phyloP scores from a whole-genome alignment of 2,888 invertebrate genomes.

The Lathronympha strigana region DNA sequence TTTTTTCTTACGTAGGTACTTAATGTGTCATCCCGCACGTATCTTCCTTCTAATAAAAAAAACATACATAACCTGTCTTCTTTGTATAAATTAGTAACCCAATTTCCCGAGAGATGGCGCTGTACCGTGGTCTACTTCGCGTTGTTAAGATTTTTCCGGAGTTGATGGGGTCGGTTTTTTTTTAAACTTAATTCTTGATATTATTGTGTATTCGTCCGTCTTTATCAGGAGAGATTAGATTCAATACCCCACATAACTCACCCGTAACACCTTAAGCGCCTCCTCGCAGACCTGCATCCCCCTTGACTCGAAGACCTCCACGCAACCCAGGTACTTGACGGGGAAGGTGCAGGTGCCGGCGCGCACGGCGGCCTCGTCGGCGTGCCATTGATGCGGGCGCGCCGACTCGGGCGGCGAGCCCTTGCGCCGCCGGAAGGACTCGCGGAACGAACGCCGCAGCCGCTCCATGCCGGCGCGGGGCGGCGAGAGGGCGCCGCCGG shows the following conservation, averaged over 20 bases:
- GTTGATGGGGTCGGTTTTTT: no score
- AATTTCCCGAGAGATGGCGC: no score
- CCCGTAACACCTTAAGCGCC: slow-evolving; percentile 97
- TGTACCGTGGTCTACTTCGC: no score
- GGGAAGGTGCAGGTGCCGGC: slow-evolving; percentile 98
- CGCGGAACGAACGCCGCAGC: slow-evolving; percentile 94
- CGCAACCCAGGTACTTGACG: slow-evolving; percentile 99
- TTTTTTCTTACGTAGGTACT: no score
- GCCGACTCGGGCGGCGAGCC: slow-evolving; percentile 94
- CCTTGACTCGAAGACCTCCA: slow-evolving; percentile 99
- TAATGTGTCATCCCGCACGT: no score
- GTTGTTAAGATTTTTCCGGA: no score
- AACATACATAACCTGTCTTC: no score
- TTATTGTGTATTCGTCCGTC: no score
- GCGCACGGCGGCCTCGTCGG: slow-evolving; percentile 98
- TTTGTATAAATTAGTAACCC: no score
- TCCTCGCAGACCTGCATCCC: slow-evolving; percentile 99
- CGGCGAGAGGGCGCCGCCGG: slow-evolving; percentile 78
- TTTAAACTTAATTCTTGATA: no score
- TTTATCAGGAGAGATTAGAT: no score
- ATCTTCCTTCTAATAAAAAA: no score
- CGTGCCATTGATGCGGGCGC: slow-evolving; percentile 99
- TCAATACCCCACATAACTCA: slow-evolving; percentile 83
- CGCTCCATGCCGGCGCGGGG: slow-evolving; percentile 91
- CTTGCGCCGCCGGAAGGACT: slow-evolving; percentile 97